phyloP scores from a whole-genome alignment of 2,888 invertebrate genomes.

The Leptopilina drosophilae region DNA sequence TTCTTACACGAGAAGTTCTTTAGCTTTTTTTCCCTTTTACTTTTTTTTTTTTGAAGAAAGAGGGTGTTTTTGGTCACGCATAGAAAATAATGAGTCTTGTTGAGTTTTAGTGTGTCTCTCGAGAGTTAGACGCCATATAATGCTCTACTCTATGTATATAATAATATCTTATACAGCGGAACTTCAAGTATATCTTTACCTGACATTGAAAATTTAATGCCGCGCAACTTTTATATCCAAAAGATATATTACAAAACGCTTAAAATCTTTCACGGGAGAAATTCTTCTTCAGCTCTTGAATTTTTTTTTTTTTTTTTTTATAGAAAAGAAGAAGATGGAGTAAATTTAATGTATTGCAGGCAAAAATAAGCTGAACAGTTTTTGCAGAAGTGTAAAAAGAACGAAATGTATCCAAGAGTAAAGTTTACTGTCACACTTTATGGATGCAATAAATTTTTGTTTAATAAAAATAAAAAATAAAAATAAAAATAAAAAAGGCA shows the following conservation, averaged over 20 bases:
- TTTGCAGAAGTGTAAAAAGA: no score
- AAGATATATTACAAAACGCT: not conserved
- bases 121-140: not conserved
- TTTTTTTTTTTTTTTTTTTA: no score
- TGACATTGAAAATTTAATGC: not conserved
- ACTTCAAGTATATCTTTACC: not conserved
- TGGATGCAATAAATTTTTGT: no score
- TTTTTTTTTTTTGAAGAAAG: not conserved
- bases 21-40: not conserved
- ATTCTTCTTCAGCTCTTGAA: no score
- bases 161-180: not conserved
- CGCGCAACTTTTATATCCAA: not conserved
- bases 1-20: slow-evolving; percentile 2
- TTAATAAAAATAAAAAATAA: no score
- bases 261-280: not conserved
- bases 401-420: no score
- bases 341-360: no score
- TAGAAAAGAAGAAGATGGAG: no score
- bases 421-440: no score
- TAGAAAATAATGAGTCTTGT: slow-evolving; percentile 33
- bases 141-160: no score
- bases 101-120: slow-evolving; percentile 3
- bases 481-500: no score
- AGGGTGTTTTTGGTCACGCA: slow-evolving; percentile 24
- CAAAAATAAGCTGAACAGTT: no score